Percentiles rank a stretch among this genome's conserved stretches.
Conservation (phyloP, 2,888 invertebrate genomes). For the Cryptus armator region DNA sequence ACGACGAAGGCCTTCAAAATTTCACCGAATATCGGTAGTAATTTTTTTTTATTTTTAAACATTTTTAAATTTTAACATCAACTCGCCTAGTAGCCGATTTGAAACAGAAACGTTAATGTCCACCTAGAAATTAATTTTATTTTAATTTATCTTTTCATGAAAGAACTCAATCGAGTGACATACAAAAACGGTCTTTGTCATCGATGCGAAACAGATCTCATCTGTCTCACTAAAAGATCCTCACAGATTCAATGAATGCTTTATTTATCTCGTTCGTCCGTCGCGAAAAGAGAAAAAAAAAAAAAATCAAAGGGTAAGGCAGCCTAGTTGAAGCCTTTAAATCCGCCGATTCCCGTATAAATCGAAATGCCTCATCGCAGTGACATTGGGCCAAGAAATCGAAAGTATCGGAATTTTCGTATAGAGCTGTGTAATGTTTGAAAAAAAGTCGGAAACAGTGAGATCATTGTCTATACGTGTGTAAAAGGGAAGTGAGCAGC, state of each 20-base stretch:
- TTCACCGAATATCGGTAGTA: neutral
- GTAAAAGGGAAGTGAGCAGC: slow-evolving; percentile 17
- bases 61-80: neutral
- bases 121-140: neutral
- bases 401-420: slow-evolving; percentile 6
- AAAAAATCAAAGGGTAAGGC: neutral
- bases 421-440: neutral
- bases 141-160: neutral
- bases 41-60: neutral
- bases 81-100: neutral
- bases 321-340: neutral
- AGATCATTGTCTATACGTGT: slow-evolving; percentile 42
- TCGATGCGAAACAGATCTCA: slow-evolving; percentile 65
- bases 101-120: neutral
- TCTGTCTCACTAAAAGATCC: slow-evolving; percentile 51
- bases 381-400: slow-evolving; percentile 9
- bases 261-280: slow-evolving; percentile 56
- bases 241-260: slow-evolving; percentile 68
- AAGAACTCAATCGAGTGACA: neutral
- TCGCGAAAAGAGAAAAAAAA: neutral
- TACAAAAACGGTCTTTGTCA: slow-evolving; percentile 81
- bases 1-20: slow-evolving; percentile 19
- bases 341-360: slow-evolving; percentile 22
- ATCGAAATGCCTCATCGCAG: neutral
- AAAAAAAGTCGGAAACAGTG: slow-evolving; percentile 43